These are phyloP conservation scores for Trissolcus basalis DNA, from an alignment of 1,140 invertebrate species.

Conservation along the genomic window DNA sequence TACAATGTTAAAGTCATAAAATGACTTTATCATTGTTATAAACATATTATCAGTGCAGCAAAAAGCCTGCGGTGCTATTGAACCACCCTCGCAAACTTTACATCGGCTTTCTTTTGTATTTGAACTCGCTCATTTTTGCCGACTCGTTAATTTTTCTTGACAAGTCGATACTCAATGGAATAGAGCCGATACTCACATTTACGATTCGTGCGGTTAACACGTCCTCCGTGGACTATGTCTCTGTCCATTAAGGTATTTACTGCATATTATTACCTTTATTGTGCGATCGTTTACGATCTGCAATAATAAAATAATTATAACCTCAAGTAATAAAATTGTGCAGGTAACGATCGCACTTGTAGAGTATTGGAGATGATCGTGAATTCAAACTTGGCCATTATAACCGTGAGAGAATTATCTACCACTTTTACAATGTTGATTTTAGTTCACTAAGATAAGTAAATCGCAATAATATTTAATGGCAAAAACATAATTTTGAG, in stretches of 20 bases:
- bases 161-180: slow-evolving; percentile 51
- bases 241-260: slow-evolving; percentile 65
- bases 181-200: slow-evolving; percentile 43
- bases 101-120: slow-evolving; percentile 47
- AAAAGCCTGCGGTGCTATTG: slow-evolving; percentile 22
- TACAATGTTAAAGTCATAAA: slow-evolving; percentile 45
- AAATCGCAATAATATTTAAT: too few species aligned
- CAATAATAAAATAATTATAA: slow-evolving; percentile 75
- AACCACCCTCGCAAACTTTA: slow-evolving; percentile 37
- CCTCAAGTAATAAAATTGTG: slow-evolving; percentile 69
- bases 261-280: slow-evolving; percentile 65
- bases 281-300: slow-evolving; percentile 71
- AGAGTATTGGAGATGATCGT: slow-evolving; percentile 13
- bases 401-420: too few species aligned
- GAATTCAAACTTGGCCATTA: too few species aligned
- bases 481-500: too few species aligned
- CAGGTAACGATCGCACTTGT: slow-evolving; percentile 55
- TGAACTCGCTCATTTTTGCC: slow-evolving; percentile 47
- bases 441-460: too few species aligned
- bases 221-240: slow-evolving; percentile 53
- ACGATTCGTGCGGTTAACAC: slow-evolving; percentile 57
- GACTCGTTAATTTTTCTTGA: slow-evolving; percentile 58
- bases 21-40: slow-evolving; percentile 41
- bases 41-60: slow-evolving; percentile 12
- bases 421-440: too few species aligned